Evolutionary conservation across 2,113 vertebrate species (phyloP).

Genomic region (Camelus bactrianus): DNA sequence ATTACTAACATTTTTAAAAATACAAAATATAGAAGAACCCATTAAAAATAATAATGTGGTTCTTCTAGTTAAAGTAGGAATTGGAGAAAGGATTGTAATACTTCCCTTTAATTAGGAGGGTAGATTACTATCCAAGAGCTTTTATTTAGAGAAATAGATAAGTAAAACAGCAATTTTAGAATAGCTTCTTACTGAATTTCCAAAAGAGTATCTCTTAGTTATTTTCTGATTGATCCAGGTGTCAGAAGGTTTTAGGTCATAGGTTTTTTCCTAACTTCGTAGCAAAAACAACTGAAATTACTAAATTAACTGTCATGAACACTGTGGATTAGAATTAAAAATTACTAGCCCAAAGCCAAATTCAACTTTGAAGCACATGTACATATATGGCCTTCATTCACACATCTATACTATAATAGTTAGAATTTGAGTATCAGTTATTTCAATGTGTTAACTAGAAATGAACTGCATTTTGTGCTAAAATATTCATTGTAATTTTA

Average conservation of each 20-base stretch:
- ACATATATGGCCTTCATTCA: neutral
- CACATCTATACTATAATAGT: neutral
- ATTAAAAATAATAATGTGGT: neutral
- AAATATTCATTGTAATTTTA: slow-evolving; percentile 35
- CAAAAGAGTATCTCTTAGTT: slow-evolving; percentile 11
- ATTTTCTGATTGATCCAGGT: neutral
- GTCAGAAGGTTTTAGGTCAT: neutral
- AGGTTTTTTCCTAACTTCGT: slow-evolving; percentile 48
- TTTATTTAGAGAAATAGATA: neutral
- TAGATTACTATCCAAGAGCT: neutral
- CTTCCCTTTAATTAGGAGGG: slow-evolving; percentile 18
- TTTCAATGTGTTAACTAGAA: neutral
- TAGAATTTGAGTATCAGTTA: neutral
- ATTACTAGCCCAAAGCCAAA: neutral
- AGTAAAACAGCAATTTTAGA: neutral
- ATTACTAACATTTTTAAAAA: neutral
- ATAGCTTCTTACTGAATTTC: neutral
- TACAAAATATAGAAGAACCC: slow-evolving; percentile 9
- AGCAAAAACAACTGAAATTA: slow-evolving; percentile 35
- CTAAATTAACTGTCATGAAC: neutral
- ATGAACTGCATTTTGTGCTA: slow-evolving; percentile 31
- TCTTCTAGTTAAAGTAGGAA: slow-evolving; percentile 13
- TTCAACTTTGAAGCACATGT: neutral
- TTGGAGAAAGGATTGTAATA: neutral
- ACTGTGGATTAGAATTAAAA: slow-evolving; percentile 47